These are phyloP conservation scores for Capitella teleta DNA, from an alignment of 1,140 invertebrate species.

Conservation along the genomic window DNA sequence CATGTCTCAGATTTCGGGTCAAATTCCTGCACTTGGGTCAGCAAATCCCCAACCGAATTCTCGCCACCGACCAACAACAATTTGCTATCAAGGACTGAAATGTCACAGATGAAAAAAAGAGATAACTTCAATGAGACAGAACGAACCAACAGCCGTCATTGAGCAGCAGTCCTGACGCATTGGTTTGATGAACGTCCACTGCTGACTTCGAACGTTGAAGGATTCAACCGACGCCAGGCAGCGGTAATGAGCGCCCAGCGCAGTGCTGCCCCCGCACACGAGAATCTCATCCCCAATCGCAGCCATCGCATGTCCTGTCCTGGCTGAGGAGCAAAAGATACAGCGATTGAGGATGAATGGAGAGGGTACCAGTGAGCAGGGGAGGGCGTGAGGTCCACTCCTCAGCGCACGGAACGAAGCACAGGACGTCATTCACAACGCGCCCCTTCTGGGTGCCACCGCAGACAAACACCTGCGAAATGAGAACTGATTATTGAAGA, in stretches of 20 bases:
- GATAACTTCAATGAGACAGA: not conserved
- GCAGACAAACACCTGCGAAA: too few relatives aligned
- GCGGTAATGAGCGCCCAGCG: not conserved
- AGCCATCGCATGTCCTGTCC: constrained; percentile 9
- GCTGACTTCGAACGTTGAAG: constrained; percentile 10
- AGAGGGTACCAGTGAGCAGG: too few relatives aligned
- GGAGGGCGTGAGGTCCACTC: too few relatives aligned
- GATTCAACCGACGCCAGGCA: constrained; percentile 15
- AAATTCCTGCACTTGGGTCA: not conserved
- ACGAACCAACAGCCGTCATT: constrained; percentile 15
- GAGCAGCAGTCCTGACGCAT: constrained; percentile 13
- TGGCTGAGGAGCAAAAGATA: not conserved
- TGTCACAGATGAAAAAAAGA: not conserved
- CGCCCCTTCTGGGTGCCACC: too few relatives aligned
- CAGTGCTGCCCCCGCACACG: constrained; percentile 7
- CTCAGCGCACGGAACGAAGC: too few relatives aligned
- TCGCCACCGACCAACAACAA: constrained; percentile 6
- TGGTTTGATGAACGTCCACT: constrained; percentile 14
- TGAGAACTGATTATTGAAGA: too few relatives aligned
- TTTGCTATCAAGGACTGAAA: constrained; percentile 12
- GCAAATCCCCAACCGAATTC: constrained; percentile 4
- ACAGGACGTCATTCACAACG: too few relatives aligned
- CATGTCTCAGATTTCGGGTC: not conserved
- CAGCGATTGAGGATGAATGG: not conserved
- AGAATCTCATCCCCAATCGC: not conserved